Base-by-base conservation (phyloP, 2,797 vertebrate genomes). In the Triplophysa yarkandensis region DNA sequence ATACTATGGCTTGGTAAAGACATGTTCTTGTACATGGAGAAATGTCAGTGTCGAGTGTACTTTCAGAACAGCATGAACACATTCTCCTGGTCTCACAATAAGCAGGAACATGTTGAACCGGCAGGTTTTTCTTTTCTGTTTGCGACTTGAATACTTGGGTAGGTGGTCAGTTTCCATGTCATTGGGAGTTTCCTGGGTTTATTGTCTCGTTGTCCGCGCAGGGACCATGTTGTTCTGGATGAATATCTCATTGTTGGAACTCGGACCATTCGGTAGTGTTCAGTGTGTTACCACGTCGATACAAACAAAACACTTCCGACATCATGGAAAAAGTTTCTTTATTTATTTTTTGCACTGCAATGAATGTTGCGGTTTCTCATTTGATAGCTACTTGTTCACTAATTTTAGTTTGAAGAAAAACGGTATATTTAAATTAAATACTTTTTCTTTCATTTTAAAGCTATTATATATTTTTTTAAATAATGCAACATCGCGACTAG, bases 91-190 rank as follows among this genome's bases (percentile, higher is more conserved):
- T 77, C 50, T 57, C 6, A 75, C 63, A 72, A 60, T 74, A 61
- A 67, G 30, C 39, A 36, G 28, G 84, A 89, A 86, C 87, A 80
- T 28, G 77, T 57, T 0, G 41, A 48, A 62, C 46, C 80, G 83
- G 76, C 86, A 82, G 85, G 64, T 28, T 68, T 82, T 69, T 62
- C 82, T 74, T 83, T 76, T 77, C 71, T 50, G 83, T 64, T 78
- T 57, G 58, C 92, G 86, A 91, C 91, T 87, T 84, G 84, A 48
- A 82, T 34, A 25, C 82, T 91, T 92, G 71, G 68, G 10, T 80
- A 87, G 72, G 84, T 88, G 89, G 88, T 88, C 77, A 25, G 80
- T 82, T 87, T 89, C 88, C 89, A 89, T 87, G 87, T 87, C 80
- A 71, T 90, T 86, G 80, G 81, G 64, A 81, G 73, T 71, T 27